Base-by-base conservation (phyloP, 1,140 invertebrate genomes). In the Tyrophagus putrescentiae region DNA sequence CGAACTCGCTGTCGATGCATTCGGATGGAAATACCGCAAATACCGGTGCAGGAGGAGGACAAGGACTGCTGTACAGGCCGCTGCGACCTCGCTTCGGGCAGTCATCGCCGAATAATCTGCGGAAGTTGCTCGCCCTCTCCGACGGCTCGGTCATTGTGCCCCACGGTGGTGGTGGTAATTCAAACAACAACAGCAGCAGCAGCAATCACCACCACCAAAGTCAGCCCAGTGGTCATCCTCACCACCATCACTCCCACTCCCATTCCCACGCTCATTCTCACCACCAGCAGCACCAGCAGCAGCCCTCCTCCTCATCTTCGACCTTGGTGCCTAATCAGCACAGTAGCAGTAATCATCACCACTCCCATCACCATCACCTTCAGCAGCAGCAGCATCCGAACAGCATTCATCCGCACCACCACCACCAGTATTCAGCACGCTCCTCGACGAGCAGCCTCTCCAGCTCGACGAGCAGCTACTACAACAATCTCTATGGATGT, bases 61-160 rank as follows among this genome's bases (percentile, higher is more conserved):
- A 50, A 3, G 13, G 9, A 3, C 25, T 54, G 9, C 11, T 31
- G 4, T 25, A 54, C 25, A 3, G 25, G 21, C 36, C 34, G 33
- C 6, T 16, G 18, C 39, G 57, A 21, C 57, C 39, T 44, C 36
- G 39, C 21, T 59, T 59, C 34, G 57, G 57, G 2, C 13, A n/a
- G 32, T 23, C 36, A 28, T 28, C 34, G n/a, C 34, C 34, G 21
- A 59, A 42, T 7, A 25, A 28, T 23, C 28, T 59, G 25, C 34
- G 57, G 3, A 59, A 59, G 50, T 29, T 59, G 16, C 34, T 59
- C 18, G 57, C 57, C 2, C 57, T 59, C 13, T 44, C 36, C 11
- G 57, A 59, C n/a, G 25, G 39, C 4, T 42, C 34, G 9, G 57
- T 59, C 32, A 31, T 54, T 32, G 52, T 54, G 3, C 52, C 52